Evolutionary conservation across 2,113 vertebrate species (phyloP), one percentile per base, ranked within the genome.

Genomic region (Ictalurus furcatus): DNA sequence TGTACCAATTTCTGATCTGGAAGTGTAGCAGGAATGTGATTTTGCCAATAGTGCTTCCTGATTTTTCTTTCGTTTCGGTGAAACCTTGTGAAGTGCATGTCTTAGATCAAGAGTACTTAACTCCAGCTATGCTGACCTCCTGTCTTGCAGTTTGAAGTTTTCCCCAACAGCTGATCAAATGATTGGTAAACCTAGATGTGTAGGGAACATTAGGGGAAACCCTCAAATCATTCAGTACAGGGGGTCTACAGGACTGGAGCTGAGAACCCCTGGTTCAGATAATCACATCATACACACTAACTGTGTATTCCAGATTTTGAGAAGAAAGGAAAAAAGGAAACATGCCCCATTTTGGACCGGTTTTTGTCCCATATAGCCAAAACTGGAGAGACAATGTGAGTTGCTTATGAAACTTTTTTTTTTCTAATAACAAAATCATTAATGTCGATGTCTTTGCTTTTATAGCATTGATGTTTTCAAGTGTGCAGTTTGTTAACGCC

Each of bases 341-440:
- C 93, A 76, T 97, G 96, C 90, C 96, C 98, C 16, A 89, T 96
- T 67, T 94, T 99, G 93, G 98, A 99, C 93, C 97, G 98, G 84
- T 98, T 99, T 95, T 95, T 99, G 92, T 97, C 96, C 94, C 97
- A 98, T 94, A 96, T 99, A 90, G 97, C 97, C 91, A 99, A 98
- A 95, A 99, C 98, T 14, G 98, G 98, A 88, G 97, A 99, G 93
- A 97, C 97, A 1, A 95, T 97, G 98, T 99, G 92, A 98, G 98
- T 98, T 90, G 11, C 16, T 74, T 37, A 40, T 48, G 25, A 48
- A 76, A 25, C 8, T 1, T 76, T 48, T 48, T 5, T 44, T 5
- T 4, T 44, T 74, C n/a, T 73, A 6, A 73, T 73, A 13, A n/a
- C 3, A 21, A 21, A 73, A 76, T n/a, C 14, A 52, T 54, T 16